A percentile compares a stretch with the other conserved stretches of the same genome.
phyloP scores from a whole-genome alignment of 2,888 invertebrate species.

The Aphodius granarius region DNA sequence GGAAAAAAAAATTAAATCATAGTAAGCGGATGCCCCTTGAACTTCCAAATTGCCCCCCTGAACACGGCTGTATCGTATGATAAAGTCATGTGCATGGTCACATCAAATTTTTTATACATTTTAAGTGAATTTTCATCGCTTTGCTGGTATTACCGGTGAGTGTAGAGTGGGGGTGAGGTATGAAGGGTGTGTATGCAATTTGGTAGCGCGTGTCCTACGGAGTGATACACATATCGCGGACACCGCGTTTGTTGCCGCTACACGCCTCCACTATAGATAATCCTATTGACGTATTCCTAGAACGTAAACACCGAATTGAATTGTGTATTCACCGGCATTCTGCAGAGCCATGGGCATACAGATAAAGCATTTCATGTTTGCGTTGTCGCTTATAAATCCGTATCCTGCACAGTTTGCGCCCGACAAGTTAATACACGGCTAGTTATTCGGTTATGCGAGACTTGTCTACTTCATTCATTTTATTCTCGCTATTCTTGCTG shows the following conservation, averaged over 20 bases:
- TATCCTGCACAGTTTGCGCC: slow-evolving; percentile 1
- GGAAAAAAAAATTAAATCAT: no score
- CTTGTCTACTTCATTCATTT: background rate
- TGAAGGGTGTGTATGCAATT: background rate
- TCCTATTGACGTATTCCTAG: background rate
- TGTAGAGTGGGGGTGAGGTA: no score
- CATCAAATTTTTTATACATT: no score
- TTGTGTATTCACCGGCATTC: slow-evolving; percentile 8
- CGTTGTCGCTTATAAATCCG: background rate
- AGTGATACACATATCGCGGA: background rate
- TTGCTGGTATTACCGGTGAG: no score
- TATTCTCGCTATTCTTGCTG: background rate
- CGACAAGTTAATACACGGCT: background rate
- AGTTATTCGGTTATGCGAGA: background rate
- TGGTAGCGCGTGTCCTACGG: background rate
- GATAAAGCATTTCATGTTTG: background rate
- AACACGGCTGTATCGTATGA: no score
- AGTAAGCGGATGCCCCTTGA: no score
- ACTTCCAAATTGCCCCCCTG: no score
- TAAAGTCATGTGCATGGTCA: no score
- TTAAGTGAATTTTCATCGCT: no score
- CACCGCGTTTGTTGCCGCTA: background rate
- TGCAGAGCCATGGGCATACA: background rate
- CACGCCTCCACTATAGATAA: background rate
- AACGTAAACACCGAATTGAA: slow-evolving; percentile 8